phyloP scores from a whole-genome alignment of 2,113 vertebrate genomes.

The Lathamus discolor region DNA sequence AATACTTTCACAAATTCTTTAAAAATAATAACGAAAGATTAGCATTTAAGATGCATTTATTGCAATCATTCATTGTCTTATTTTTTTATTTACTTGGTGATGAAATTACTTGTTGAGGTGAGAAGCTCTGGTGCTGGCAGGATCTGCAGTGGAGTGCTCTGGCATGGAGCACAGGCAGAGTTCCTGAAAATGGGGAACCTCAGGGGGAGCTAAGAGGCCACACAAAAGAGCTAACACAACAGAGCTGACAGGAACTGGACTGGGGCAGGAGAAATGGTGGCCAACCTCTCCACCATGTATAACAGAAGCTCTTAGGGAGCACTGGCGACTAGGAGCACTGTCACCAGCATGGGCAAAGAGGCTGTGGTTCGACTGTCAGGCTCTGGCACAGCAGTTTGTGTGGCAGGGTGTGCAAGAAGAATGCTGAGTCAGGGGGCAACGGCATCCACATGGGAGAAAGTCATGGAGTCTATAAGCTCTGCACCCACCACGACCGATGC shows the following conservation, averaged over 20 bases:
- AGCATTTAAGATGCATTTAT: background rate
- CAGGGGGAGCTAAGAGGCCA: background rate
- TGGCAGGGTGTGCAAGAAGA: background rate
- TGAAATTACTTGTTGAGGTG: background rate
- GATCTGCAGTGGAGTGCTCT: background rate
- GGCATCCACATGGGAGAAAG: background rate
- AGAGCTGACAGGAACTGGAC: background rate
- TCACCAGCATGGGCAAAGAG: background rate
- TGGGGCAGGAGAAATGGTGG: background rate
- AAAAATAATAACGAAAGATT: background rate
- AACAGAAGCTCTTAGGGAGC: background rate
- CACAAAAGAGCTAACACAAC: background rate
- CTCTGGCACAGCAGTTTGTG: background rate
- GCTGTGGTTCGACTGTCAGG: background rate
- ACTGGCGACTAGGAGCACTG: background rate
- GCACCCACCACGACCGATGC: accelerated
- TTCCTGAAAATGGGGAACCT: background rate
- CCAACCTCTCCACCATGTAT: background rate
- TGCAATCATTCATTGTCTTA: background rate
- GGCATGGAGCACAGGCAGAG: background rate
- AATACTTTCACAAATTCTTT: background rate
- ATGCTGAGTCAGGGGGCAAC: background rate
- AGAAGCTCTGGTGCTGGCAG: background rate
- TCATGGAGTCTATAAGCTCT: background rate
- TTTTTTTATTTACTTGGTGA: background rate